A percentile compares a stretch with the other conserved stretches of the same genome.
These are phyloP conservation scores for Danio choprae DNA, from an alignment of 2,797 vertebrate genomes.

Conservation along the genomic window DNA sequence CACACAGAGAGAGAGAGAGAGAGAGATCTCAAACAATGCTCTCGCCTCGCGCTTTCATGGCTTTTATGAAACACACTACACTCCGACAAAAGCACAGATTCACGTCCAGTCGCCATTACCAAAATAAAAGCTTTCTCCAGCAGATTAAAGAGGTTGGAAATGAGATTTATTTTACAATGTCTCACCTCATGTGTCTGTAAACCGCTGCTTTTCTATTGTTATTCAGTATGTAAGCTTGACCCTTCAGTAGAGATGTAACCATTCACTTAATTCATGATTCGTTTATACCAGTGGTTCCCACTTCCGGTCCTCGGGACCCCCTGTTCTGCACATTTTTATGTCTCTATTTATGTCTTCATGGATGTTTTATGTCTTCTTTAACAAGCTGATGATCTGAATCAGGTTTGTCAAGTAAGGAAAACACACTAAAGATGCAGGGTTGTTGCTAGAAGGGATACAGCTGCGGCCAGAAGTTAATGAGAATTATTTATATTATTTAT, in stretches of 20 bases:
- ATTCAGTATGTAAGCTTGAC: constrained; percentile 5
- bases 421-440: no score
- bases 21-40: constrained; percentile 55
- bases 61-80: constrained; percentile 57
- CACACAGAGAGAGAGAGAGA: constrained; percentile 48
- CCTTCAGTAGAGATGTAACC: neutral
- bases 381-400: no score
- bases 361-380: no score
- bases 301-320: no score
- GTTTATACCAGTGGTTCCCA: no score
- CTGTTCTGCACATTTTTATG: no score
- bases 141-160: constrained; percentile 52
- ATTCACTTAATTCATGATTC: no score
- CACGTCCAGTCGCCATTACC: constrained; percentile 65
- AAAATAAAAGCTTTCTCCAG: constrained; percentile 49
- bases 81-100: constrained; percentile 67
- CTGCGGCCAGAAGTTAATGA: no score
- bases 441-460: no score
- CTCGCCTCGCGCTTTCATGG: constrained; percentile 55
- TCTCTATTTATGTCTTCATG: no score
- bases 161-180: constrained; percentile 47
- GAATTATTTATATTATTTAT: no score
- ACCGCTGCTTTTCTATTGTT: constrained; percentile 41
- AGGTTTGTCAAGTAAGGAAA: no score
- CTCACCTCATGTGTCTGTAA: constrained; percentile 50